Percentiles rank a stretch among this genome's conserved stretches.
Conservation (phyloP, 2,888 invertebrate genomes). For the Plebejus melissa region DNA sequence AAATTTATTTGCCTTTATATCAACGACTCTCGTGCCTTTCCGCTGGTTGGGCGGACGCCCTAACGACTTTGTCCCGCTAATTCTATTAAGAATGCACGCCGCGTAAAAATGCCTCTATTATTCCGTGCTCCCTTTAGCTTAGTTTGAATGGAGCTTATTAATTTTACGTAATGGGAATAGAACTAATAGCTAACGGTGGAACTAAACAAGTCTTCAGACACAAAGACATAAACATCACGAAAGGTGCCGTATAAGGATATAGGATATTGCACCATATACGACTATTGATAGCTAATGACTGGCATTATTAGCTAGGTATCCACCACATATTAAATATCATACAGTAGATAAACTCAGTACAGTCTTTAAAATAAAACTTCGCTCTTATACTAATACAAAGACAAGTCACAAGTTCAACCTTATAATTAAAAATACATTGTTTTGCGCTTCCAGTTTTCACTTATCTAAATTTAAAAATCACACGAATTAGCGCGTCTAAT, state of each 20-base stretch:
- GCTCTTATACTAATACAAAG: no score
- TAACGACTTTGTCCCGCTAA: conserved; percentile 21
- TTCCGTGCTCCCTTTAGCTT: background rate
- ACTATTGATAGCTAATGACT: background rate
- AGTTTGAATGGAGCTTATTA: background rate
- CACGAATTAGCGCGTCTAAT: no score
- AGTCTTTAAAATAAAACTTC: no score
- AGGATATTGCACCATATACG: conserved; percentile 5
- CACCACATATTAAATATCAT: background rate
- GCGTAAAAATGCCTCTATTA: conserved; percentile 17
- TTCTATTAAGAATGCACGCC: conserved; percentile 3
- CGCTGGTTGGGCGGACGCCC: conserved; percentile 41
- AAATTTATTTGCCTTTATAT: conserved; percentile 74
- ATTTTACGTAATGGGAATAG: background rate
- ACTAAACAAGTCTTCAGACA: background rate
- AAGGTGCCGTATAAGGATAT: background rate
- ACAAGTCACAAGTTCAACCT: no score
- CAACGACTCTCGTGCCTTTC: conserved; percentile 58
- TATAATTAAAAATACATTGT: no score
- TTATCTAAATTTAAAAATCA: no score
- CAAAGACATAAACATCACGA: background rate
- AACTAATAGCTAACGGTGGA: background rate
- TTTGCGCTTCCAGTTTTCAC: no score
- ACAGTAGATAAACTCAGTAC: background rate
- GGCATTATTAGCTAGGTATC: conserved; percentile 1